Evolutionary conservation across 1,140 invertebrate species (phyloP), one percentile per base, ranked within the genome.

Genomic region (Papilio polyxenes): DNA sequence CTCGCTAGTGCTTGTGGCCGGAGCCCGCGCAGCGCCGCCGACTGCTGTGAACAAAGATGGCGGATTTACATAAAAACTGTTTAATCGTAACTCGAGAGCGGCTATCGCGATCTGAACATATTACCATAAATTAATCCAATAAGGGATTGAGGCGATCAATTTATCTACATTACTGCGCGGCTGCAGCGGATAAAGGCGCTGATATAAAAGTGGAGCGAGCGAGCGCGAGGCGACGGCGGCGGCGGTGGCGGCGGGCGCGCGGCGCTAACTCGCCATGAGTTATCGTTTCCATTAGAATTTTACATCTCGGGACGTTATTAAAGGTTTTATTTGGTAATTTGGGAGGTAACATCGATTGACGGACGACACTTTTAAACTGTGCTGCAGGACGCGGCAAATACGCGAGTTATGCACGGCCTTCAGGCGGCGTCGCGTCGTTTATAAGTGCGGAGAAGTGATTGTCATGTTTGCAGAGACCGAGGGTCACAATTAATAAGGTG

Each of bases 71-170:
- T 93, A 92, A 93, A 93, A 92, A 93, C 87, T 89, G 89, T 91
- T 93, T 91, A 93, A 93, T 92, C 90, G 91, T 92, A 92, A 92
- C 88, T 91, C 89, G 85, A 87, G 82, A 76, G 85, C 80, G 86
- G 88, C 89, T 92, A 92, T 92, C 90, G 88, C 89, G 88, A 88
- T 90, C 88, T 82, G 84, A 89, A 89, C 89, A 86, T 89, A 92
- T 92, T 92, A 92, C 88, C 91, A 91, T 92, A 92, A 91, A 92
- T 92, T 91, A 90, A 91, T 91, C 90, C 89, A 91, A 89, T 91
- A 91, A 91, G 88, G 90, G 88, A 88, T 88, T 87, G 88, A 83
- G 83, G 85, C 91, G 87, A 90, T 90, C 90, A 89, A 89, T 91
- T 90, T 91, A 91, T 91, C 89, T 89, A 88, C 86, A 90, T 89